Evolutionary conservation across 35 echinoderm and acorn worm species (phyloP).

Genomic region (Strongylocentrotus purpuratus): DNA sequence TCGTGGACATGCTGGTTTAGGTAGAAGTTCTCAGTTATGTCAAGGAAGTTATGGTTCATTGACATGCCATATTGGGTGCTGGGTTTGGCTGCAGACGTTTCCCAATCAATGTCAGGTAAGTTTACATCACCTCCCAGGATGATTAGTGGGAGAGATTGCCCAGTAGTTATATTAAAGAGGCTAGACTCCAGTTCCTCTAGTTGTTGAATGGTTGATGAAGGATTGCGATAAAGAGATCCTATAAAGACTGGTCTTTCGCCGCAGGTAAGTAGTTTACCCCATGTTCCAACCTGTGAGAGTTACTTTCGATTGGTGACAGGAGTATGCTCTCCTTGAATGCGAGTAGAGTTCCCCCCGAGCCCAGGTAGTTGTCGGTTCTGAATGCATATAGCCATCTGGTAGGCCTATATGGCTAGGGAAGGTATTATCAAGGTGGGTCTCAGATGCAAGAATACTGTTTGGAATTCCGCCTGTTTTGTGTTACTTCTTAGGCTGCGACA

Average conservation of each 20-base stretch:
- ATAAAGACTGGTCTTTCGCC: conserved; percentile 29
- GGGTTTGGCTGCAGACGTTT: conserved; percentile 5
- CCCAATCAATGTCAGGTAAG: conserved; percentile 36
- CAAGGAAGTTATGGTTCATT: conserved; percentile 45
- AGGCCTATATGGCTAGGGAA: conserved; percentile 8
- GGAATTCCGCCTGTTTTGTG: neutral
- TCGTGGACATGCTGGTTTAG: conserved; percentile 45
- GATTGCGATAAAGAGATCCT: conserved; percentile 28
- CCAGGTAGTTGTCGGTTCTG: conserved; percentile 16
- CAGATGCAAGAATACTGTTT: neutral
- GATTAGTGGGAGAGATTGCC: conserved; percentile 32
- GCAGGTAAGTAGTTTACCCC: conserved; percentile 40
- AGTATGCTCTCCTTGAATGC: conserved; percentile 25
- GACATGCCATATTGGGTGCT: conserved; percentile 37
- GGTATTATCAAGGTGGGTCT: conserved; percentile 26
- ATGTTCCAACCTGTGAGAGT: neutral
- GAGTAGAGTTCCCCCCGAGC: conserved; percentile 14
- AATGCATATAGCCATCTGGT: conserved; percentile 34
- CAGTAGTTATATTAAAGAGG: no score
- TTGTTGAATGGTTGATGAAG: neutral
- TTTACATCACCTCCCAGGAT: conserved; percentile 48
- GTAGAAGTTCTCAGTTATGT: conserved; percentile 33
- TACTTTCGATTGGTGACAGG: neutral
- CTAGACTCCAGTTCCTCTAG: no score
- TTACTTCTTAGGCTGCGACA: neutral